These are phyloP conservation scores for Ophiodon elongatus DNA, from an alignment of 2,113 vertebrate species.

Conservation along the genomic window DNA sequence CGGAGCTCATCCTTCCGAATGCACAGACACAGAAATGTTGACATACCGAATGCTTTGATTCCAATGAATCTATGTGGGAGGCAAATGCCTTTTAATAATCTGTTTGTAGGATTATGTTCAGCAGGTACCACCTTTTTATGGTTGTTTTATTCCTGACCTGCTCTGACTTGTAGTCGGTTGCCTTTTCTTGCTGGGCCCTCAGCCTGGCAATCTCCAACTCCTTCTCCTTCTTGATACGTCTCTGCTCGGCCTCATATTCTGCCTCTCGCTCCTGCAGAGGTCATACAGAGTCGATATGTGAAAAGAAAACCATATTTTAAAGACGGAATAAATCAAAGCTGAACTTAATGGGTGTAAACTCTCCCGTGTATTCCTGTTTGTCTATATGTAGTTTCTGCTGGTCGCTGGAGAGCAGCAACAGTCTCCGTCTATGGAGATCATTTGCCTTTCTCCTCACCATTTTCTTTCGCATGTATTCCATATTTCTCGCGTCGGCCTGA, in stretches of 20 bases:
- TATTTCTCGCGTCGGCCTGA: slow-evolving; percentile 80
- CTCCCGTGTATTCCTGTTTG: not conserved
- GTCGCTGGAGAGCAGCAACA: not conserved
- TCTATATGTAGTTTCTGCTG: not conserved
- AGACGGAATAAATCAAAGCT: not conserved
- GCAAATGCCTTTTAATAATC: not conserved
- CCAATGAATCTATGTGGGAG: not conserved
- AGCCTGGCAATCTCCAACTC: slow-evolving; percentile 87
- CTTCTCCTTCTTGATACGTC: slow-evolving; percentile 86
- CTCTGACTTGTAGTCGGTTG: slow-evolving; percentile 87
- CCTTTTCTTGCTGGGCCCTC: slow-evolving; percentile 88
- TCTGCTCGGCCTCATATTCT: slow-evolving; percentile 88
- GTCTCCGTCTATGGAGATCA: not conserved
- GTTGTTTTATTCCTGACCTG: slow-evolving; percentile 80
- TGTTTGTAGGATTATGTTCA: not conserved
- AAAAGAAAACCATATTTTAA: not conserved
- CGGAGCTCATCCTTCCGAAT: slow-evolving; percentile 86
- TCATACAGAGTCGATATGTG: not conserved
- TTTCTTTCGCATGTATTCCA: slow-evolving; percentile 88
- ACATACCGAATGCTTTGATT: not conserved
- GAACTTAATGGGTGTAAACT: not conserved
- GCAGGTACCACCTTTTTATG: not conserved
- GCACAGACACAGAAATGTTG: not conserved
- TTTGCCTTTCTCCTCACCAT: slow-evolving; percentile 77
- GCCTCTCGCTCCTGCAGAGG: slow-evolving; percentile 86